Evolutionary conservation across 1,140 invertebrate species (phyloP), one percentile per base, ranked within the genome.

Genomic region (Agrilus planipennis): DNA sequence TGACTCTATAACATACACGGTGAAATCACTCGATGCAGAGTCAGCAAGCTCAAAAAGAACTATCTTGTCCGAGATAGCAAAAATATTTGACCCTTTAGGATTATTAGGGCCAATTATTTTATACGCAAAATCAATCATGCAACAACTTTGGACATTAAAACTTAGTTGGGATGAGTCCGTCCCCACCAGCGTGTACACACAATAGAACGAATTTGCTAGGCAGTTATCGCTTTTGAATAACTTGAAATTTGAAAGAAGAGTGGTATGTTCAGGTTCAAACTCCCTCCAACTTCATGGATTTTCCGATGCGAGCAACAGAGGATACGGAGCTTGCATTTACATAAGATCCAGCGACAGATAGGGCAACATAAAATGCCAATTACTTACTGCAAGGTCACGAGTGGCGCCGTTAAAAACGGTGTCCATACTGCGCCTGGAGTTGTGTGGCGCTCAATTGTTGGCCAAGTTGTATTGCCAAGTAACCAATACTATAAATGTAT

Each of bases 291-390:
- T 61, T 3, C 58, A 62, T 39, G 46, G 54, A 4, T 61, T 62
- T 45, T 50, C 49, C 30, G 58, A 62, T 39, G 50, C 54, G 1
- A 53, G 49, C 2, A 39, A 49, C 19, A 39, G 23, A 9, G 53
- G 55, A 0, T 58, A 55, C 36, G 58, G 54, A 10, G 54, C 56
- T 6, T 49, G 49, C 4, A 31, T 59, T n/a, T 62, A 61, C 17
- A n/a, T n/a, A n/a, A n/a, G n/a, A n/a, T n/a, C n/a, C n/a, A n/a
- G n/a, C n/a, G n/a, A n/a, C n/a, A n/a, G 34, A 32, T 23, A 41
- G 15, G 35, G 40, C 5, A 22, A 49, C 1, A 38, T 53, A 3
- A 22, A 37, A 4, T 44, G 46, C 0, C 34, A 27, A 15, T 38
- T 65, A 10, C 28, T 67, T 21, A 50, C 50, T n/a, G n/a, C n/a